Conservation (phyloP, 1,140 invertebrate species). For the Papilio dardanus region DNA sequence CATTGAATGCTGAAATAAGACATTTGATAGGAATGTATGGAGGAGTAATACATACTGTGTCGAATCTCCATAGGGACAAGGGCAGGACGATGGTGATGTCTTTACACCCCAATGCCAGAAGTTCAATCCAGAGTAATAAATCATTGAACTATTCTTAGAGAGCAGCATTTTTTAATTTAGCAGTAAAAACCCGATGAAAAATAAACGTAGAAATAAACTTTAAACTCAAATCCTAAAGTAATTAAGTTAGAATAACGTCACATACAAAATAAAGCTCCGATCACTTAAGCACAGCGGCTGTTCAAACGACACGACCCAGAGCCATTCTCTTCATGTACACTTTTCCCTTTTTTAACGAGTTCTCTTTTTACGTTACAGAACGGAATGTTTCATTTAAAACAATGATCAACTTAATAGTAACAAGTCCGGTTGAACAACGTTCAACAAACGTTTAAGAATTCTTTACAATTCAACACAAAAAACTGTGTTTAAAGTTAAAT, state of each 20-base stretch:
- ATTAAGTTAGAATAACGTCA: constrained; percentile 26
- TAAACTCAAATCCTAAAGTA: constrained; percentile 7
- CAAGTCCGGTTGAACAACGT: constrained; percentile 15
- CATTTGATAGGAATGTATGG: too few species aligned
- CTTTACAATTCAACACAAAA: constrained; percentile 13
- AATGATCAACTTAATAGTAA: constrained; percentile 28
- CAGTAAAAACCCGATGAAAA: background rate
- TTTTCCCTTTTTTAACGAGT: constrained; percentile 31
- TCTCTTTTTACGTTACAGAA: constrained; percentile 19
- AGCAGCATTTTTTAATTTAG: too few species aligned
- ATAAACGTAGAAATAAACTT: background rate
- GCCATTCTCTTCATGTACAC: constrained; percentile 19
- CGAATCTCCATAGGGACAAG: too few species aligned
- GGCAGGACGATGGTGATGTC: too few species aligned
- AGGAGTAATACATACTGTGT: too few species aligned
- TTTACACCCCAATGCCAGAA: too few species aligned
- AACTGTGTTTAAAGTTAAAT: background rate
- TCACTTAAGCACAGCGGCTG: constrained; percentile 34
- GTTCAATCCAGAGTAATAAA: too few species aligned
- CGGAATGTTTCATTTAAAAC: constrained; percentile 38
- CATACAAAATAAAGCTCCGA: constrained; percentile 35
- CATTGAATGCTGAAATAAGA: too few species aligned
- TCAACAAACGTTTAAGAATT: constrained; percentile 18
- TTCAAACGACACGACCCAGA: constrained; percentile 23
- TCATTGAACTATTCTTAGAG: too few species aligned